Evolutionary conservation across 1,140 invertebrate genomes (phyloP), one percentile per base, ranked within the genome.

Genomic region (Magallana gigas): DNA sequence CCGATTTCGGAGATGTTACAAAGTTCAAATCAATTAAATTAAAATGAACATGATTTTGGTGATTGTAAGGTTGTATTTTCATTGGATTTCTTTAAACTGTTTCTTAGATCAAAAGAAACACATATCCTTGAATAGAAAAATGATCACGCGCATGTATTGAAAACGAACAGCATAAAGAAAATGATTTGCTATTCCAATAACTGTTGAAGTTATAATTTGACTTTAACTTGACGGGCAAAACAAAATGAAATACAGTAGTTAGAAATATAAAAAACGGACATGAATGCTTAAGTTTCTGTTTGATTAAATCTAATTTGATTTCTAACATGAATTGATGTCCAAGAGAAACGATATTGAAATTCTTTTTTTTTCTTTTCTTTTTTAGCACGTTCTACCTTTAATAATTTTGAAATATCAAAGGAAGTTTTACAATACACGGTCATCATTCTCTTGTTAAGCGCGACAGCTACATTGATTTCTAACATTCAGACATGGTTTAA

Each of bases 251-350:
- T 48, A 48, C 36, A 48, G 36, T 48, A 48, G 36, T 48, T 48
- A 48, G 36, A 48, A 48, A 48, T 48, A 48, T 18, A 68, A 9
- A 68, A 68, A 68, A 23, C 23, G 64, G 7, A 16, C 64, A n/a
- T 18, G 8, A 68, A n/a, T n/a, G 64, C 3, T 18, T 18, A 18
- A 68, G 64, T 68, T 68, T 5, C n/a, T 68, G 23, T 18, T 68
- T 68, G 16, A 68, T 68, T 68, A 23, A 68, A 68, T 68, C 14
- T 68, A 68, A 68, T 68, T 68, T 68, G 64, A n/a, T 68, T 62
- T 62, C 60, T n/a, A 62, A 62, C 60, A 16, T 62, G n/a, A n/a
- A 62, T 62, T 62, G 11, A 62, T 62, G 60, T 62, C n/a, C 60
- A 62, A 12, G n/a, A 18, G 8, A 8, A 8, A 68, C n/a, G 18